Evolutionary conservation across 2,888 invertebrate genomes (phyloP).

Genomic region (Bruchidius siliquastri): DNA sequence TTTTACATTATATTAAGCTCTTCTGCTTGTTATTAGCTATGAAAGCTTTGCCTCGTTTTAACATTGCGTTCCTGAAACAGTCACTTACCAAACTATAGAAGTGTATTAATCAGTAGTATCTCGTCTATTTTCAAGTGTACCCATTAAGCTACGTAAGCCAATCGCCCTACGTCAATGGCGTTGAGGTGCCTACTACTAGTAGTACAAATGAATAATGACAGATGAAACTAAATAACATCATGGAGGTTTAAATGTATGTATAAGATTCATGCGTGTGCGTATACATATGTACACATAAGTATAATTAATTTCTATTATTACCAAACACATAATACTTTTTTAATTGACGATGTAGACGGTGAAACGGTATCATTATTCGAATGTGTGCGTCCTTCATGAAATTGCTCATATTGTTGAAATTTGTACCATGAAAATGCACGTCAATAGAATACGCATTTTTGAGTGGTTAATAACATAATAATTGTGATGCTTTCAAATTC

Average conservation of each 20-base stretch:
- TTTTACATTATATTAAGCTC: too few species aligned
- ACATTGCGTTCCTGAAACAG: too few species aligned
- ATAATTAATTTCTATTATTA: neutral
- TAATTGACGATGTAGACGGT: neutral
- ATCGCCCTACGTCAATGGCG: too few species aligned
- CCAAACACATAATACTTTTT: neutral
- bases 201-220: neutral
- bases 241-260: neutral
- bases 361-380: neutral
- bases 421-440: neutral
- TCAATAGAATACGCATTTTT: neutral
- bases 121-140: too few species aligned
- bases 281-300: neutral
- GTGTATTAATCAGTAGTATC: too few species aligned
- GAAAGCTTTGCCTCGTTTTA: too few species aligned
- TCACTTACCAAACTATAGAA: too few species aligned
- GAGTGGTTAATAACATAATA: neutral
- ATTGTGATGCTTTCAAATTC: neutral
- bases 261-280: neutral
- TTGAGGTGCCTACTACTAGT: too few species aligned
- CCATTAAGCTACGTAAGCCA: too few species aligned
- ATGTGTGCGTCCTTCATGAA: neutral
- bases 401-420: neutral
- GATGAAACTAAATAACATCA: neutral
- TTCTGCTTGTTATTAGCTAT: too few species aligned